Evolutionary conservation across 2,888 invertebrate species (phyloP).

Genomic region (Drosophila siamana): DNA sequence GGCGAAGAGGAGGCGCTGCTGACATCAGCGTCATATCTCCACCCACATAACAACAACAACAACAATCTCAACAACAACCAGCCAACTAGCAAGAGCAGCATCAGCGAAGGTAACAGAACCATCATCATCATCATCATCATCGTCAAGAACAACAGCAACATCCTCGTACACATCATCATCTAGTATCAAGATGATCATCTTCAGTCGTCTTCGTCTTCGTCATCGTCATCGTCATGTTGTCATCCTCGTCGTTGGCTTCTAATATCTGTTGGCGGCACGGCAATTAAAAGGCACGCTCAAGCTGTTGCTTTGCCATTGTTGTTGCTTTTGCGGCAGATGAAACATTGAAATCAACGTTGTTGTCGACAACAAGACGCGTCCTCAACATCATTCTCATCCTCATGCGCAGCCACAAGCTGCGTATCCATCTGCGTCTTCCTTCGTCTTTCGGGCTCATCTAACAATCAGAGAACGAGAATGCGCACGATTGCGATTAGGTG

Average conservation of each 20-base stretch:
- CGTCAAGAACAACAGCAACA: conserved; percentile 1
- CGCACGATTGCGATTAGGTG: conserved; percentile 64
- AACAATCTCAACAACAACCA: conserved; percentile 26
- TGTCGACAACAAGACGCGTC: conserved; percentile 61
- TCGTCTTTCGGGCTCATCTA: conserved; percentile 27
- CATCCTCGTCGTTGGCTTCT: conserved; percentile 54
- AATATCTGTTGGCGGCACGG: conserved; percentile 76
- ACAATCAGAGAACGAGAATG: conserved; percentile 63
- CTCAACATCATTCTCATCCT: conserved; percentile 23
- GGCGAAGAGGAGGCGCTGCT: conserved; percentile 10
- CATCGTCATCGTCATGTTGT: conserved; percentile 43
- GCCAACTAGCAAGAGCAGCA: conserved; percentile 24
- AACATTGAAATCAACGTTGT: conserved; percentile 72
- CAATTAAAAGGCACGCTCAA: conserved; percentile 78
- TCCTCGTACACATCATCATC: conserved; percentile 36
- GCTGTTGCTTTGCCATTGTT: conserved; percentile 41
- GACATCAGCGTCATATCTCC: conserved; percentile 74
- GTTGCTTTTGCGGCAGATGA: conserved; percentile 73
- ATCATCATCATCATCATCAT: conserved; percentile 25
- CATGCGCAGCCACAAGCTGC: conserved; percentile 14
- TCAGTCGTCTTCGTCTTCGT: conserved; percentile 28
- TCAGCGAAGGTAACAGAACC: no score
- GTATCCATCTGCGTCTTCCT: conserved; percentile 21
- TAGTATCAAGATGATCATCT: conserved; percentile 23
- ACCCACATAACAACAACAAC: conserved; percentile 63